Conservation (phyloP, 1,140 invertebrate genomes). For the Episyrphus balteatus region DNA sequence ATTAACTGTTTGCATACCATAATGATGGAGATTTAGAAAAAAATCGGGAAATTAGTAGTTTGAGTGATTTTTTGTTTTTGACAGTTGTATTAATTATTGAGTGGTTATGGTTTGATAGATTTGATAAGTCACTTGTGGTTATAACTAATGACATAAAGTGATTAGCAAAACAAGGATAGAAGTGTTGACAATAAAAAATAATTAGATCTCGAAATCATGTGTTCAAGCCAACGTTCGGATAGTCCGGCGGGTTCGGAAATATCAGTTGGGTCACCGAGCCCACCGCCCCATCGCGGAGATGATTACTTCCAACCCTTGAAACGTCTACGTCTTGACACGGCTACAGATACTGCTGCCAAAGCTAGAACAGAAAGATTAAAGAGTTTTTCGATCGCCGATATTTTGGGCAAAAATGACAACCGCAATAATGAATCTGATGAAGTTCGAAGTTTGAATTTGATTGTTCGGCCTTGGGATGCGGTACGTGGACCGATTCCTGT, state of each 20-base stretch:
- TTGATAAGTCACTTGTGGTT: no score
- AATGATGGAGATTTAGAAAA: no score
- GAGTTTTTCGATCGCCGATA: conserved; percentile 87
- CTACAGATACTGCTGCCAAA: background rate
- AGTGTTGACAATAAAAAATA: no score
- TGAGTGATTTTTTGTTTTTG: no score
- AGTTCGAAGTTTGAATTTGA: background rate
- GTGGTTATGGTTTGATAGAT: no score
- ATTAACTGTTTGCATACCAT: no score
- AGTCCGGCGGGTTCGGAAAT: conserved; percentile 33
- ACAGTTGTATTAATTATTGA: no score
- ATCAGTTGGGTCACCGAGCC: conserved; percentile 31
- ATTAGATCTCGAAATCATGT: conserved; percentile 1
- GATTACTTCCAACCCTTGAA: conserved; percentile 76
- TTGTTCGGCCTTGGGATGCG: conserved; percentile 76
- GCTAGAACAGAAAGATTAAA: conserved; percentile 50
- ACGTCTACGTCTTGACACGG: conserved; percentile 37
- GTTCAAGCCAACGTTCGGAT: conserved; percentile 9
- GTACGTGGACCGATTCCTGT: conserved; percentile 31
- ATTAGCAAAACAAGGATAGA: no score
- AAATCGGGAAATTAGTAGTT: no score
- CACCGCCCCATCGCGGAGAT: conserved; percentile 12
- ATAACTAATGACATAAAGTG: no score
- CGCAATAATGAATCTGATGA: background rate
- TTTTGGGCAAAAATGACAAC: conserved; percentile 52